Base-by-base conservation (phyloP, 2,888 invertebrate species). In the Drosophila subsilvestris region DNA sequence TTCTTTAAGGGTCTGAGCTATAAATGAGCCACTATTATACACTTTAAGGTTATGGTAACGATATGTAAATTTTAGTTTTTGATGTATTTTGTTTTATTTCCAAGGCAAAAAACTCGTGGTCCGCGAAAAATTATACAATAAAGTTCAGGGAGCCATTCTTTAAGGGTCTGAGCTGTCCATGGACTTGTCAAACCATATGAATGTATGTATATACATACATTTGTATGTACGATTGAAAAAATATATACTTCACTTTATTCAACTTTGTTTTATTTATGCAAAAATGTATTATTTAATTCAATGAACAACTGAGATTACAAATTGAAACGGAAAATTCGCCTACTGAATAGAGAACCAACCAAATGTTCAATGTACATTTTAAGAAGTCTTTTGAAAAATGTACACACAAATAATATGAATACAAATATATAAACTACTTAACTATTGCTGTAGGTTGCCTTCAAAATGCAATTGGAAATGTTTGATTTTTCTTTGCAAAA, bases 231-330 rank as follows among this genome's bases (percentile, higher is more conserved):
- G 10, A 32, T 5, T n/a, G 1, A 37, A 7, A 6, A 7, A n/a
- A 37, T n/a, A 2, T 17, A 29, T 27, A 63, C 48, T 72, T 62
- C 50, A 62, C 65, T 76, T 76, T 72, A 69, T 83, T 83, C 86
- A 84, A 86, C 79, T 57, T 81, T 68, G 73, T 63, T 81, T 82
- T 86, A 88, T 84, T 83, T 61, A 82, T 88, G 88, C 80, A 84
- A 82, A 79, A 79, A 69, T 83, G 66, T 48, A 71, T 82, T 75
- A 67, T 71, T 75, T 61, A 59, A 66, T 83, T 81, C 67, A 71
- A 87, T 67, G 73, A 82, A 83, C 86, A 88, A 80, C 69, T 87
- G 69, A 73, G 81, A 75, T 79, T 82, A 58, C 29, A 82, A 76
- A 68, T 67, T 61, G 63, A 69, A 78, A 60, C 54, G 49, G 62